These are phyloP conservation scores for Mandrillus leucophaeus DNA, from an alignment of 2,113 vertebrate species.

Conservation along the genomic window DNA sequence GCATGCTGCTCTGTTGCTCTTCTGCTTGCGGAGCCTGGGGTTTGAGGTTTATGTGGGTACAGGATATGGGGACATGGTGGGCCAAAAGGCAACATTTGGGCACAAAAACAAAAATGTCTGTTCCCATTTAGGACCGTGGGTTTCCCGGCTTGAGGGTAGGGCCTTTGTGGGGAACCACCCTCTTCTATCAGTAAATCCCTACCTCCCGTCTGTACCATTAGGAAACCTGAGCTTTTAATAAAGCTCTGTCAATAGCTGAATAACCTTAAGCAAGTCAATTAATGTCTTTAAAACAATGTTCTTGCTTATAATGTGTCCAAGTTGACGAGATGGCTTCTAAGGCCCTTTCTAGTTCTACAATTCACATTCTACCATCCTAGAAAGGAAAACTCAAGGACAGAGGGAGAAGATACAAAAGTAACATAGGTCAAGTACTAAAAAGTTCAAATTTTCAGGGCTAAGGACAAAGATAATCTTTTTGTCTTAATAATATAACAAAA, in stretches of 20 bases:
- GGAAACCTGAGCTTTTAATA: not conserved
- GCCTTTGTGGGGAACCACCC: too few species aligned
- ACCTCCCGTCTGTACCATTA: too few species aligned
- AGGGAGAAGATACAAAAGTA: not conserved
- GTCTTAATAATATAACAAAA: conserved; percentile 35
- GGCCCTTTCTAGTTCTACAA: not conserved
- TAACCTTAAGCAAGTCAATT: not conserved
- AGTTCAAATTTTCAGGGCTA: conserved; percentile 4
- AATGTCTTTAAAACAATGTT: not conserved
- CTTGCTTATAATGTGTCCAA: not conserved
- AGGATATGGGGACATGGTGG: too few species aligned
- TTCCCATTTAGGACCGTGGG: too few species aligned
- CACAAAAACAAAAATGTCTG: too few species aligned
- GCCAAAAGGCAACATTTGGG: too few species aligned
- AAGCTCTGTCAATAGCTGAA: not conserved
- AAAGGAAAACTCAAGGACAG: not conserved
- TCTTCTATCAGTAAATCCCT: too few species aligned
- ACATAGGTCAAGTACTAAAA: not conserved
- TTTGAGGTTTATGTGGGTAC: too few species aligned
- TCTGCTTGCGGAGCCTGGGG: too few species aligned
- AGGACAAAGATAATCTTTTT: conserved; percentile 3
- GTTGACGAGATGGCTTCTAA: not conserved
- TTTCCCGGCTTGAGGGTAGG: too few species aligned
- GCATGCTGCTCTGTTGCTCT: too few species aligned
- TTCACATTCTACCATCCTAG: not conserved